Conservation (phyloP, 2,113 vertebrate species). For the Otocyon megalotis region DNA sequence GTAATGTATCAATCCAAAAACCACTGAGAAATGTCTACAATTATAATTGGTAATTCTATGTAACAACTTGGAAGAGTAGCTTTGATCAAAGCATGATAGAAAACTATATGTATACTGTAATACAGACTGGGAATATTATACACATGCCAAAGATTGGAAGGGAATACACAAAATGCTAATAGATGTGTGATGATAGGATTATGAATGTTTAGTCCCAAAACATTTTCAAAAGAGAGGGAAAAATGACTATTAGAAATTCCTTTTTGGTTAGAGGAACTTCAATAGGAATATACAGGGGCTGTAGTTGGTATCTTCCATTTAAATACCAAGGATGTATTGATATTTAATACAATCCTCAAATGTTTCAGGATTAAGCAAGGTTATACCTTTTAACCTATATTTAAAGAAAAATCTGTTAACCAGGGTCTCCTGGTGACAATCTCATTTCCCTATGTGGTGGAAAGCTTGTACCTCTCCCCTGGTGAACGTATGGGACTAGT, state of each 20-base stretch:
- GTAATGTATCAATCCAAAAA: background rate
- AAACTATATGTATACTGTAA: conserved; percentile 19
- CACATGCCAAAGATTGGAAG: background rate
- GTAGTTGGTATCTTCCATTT: background rate
- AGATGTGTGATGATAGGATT: background rate
- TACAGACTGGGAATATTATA: background rate
- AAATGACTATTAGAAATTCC: background rate
- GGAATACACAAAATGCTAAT: background rate
- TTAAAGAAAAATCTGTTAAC: background rate
- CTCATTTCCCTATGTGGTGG: background rate
- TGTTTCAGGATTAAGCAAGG: background rate
- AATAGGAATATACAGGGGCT: background rate
- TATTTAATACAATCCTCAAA: no score
- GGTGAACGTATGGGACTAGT: background rate
- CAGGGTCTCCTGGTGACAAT: background rate
- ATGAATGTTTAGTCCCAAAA: background rate
- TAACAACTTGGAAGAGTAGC: conserved; percentile 28
- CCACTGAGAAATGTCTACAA: background rate
- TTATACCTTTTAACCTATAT: background rate
- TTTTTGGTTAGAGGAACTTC: background rate
- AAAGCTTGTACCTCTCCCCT: background rate
- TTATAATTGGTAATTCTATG: background rate
- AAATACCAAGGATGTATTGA: background rate
- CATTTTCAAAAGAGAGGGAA: conserved; percentile 20
- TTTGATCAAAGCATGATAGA: conserved; percentile 12